Evolutionary conservation across 2,113 vertebrate genomes (phyloP).

Genomic region (Canis aureus): DNA sequence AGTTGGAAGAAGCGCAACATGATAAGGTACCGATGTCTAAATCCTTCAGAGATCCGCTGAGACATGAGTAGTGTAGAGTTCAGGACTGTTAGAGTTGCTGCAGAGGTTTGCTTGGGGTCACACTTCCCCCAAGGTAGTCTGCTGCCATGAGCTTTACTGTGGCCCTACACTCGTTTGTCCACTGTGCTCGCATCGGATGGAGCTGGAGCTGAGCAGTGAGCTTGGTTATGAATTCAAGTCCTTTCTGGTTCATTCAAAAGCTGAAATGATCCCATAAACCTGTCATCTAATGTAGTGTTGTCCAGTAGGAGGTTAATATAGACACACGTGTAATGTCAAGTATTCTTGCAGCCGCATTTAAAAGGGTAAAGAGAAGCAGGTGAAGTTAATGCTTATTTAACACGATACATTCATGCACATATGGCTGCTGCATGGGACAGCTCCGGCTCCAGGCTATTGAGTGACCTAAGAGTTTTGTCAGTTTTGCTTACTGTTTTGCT

Average conservation of each 20-base stretch:
- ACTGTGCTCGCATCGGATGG: background rate
- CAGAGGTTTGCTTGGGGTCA: too few relatives aligned
- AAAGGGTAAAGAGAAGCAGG: too few relatives aligned
- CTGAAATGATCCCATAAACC: accelerated
- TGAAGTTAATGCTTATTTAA: background rate
- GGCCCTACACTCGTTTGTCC: accelerated
- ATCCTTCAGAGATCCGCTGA: accelerated
- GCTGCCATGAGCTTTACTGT: accelerated
- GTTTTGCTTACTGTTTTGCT: accelerated
- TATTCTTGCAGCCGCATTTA: background rate
- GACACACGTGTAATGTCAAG: accelerated
- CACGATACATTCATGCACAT: accelerated
- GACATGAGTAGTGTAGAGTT: accelerated
- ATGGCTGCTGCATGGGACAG: accelerated
- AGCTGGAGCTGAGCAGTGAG: too few relatives aligned
- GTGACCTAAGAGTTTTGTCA: accelerated
- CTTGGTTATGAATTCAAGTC: background rate
- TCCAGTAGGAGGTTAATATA: accelerated
- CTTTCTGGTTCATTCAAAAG: background rate
- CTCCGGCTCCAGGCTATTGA: accelerated
- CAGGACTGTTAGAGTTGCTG: accelerated
- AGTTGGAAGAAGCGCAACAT: slow-evolving; percentile 96
- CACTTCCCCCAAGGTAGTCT: background rate
- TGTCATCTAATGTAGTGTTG: accelerated
- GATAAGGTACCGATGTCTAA: slow-evolving; percentile 91